Evolutionary conservation across 2,113 vertebrate genomes (phyloP).

Genomic region (Ellobius talpinus): DNA sequence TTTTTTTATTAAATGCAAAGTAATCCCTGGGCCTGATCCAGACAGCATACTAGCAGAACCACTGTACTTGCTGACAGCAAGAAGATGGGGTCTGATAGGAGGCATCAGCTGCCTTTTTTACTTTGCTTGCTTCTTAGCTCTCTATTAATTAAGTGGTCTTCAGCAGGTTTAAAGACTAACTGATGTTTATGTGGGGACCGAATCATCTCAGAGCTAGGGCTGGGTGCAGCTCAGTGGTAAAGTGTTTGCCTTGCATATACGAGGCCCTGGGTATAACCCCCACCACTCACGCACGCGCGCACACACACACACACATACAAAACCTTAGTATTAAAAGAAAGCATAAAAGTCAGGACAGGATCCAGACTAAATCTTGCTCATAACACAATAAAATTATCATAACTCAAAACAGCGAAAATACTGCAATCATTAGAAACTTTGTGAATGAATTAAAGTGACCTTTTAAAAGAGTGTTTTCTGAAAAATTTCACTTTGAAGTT

Average conservation of each 20-base stretch:
- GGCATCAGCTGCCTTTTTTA: not conserved
- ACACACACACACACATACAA: not conserved
- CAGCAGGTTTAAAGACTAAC: not conserved
- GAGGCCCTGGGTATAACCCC: not conserved
- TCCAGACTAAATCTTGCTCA: slow-evolving; percentile 8
- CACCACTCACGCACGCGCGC: too few species aligned
- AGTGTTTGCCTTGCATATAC: not conserved
- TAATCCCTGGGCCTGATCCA: not conserved
- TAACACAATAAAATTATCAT: slow-evolving; percentile 46
- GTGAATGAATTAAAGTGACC: not conserved
- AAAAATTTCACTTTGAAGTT: slow-evolving; percentile 36
- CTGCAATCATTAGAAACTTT: not conserved
- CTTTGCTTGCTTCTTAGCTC: slow-evolving; percentile 38
- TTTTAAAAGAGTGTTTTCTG: slow-evolving; percentile 12
- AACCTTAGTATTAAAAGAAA: slow-evolving; percentile 50
- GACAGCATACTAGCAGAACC: not conserved
- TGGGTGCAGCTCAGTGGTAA: not conserved
- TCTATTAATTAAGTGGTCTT: slow-evolving; percentile 1
- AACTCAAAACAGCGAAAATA: slow-evolving; percentile 51
- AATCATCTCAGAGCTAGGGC: not conserved
- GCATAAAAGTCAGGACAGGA: slow-evolving; percentile 5
- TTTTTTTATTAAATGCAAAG: not conserved
- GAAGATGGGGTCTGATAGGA: not conserved
- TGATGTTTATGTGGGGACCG: slow-evolving; percentile 36
- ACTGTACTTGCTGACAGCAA: not conserved